phyloP scores from a whole-genome alignment of 1,140 invertebrate species.

The Caenorhabditis remanei region DNA sequence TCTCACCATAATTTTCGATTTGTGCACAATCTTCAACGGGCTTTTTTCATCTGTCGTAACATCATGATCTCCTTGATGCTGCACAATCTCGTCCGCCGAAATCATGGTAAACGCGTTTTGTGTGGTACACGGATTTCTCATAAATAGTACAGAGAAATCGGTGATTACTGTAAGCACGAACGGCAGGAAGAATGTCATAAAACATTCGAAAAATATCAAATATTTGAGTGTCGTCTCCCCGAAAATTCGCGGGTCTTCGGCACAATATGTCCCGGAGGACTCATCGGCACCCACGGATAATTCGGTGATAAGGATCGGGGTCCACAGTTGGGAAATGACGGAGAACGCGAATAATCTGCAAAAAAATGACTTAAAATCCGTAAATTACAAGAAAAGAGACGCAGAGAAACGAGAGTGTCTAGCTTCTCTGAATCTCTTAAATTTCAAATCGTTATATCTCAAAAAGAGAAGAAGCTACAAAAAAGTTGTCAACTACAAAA shows the following conservation, averaged over 20 bases:
- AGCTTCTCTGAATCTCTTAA: no score
- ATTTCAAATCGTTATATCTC: background rate
- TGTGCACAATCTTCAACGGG: constrained; percentile 60
- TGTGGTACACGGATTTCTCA: constrained; percentile 51
- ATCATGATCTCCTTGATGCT: no score
- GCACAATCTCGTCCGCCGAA: constrained; percentile 56
- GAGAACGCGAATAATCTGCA: constrained; percentile 53
- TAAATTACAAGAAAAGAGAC: no score
- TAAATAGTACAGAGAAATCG: constrained; percentile 59
- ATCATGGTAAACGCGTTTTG: constrained; percentile 62
- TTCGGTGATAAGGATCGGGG: constrained; percentile 63
- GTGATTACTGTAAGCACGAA: constrained; percentile 60
- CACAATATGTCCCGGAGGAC: constrained; percentile 54
- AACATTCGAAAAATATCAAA: constrained; percentile 52
- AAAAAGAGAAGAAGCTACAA: background rate
- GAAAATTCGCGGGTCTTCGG: constrained; percentile 12
- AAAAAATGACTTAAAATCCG: background rate
- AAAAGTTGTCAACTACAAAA: background rate
- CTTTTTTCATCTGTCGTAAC: constrained; percentile 24
- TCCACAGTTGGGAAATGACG: constrained; percentile 60
- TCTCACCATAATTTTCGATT: constrained; percentile 60
- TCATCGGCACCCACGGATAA: constrained; percentile 21
- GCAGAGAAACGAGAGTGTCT: no score
- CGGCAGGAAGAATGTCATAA: constrained; percentile 61
- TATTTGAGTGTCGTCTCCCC: constrained; percentile 28